Base-by-base conservation (phyloP, 2,797 vertebrate species). In the Ara ararauna region DNA sequence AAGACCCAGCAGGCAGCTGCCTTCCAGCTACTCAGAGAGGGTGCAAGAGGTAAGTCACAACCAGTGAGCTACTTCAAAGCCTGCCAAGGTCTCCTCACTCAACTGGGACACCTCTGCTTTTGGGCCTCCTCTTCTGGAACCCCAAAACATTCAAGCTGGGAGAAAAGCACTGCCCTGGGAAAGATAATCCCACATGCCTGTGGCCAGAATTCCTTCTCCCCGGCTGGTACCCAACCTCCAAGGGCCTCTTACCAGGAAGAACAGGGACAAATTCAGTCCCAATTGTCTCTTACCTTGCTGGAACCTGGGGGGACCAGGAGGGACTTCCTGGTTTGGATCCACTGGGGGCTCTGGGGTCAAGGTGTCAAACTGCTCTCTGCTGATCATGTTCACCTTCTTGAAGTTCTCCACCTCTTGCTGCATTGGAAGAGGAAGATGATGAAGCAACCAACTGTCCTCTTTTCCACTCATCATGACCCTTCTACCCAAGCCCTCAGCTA, bases 401-500 rank as follows among this genome's bases (percentile, higher is more conserved):
- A 99, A 99, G 98, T 99, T 99, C 98, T 99, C 99, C 71, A 99
- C 99, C 97, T 99, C 99, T 99, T 99, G 99, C 99, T 99, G 98
- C 89, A 88, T 96, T 96, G 74, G n/a, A 90, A 77, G 61, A 92
- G 11, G 44, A 87, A 67, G 44, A 83, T 4, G 12, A 61, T 89
- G 67, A 93, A 93, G 68, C 23, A 85, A 91, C 3, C 6, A 58
- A 14, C 1, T n/a, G 34, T 34, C 22, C 47, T 66, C 13, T 62
- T 78, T 16, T 75, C 22, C n/a, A 66, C 53, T 66, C 45, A 67
- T 14, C 3, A 11, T 13, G 20, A 68, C 15, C 42, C 53, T 38
- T 79, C 42, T 54, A 38, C 36, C 38, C 34, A 34, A 10, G 24
- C 13, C 10, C 50, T 48, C 75, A 65, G 36, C 14, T 60, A 78